These are phyloP conservation scores for Zootermopsis nevadensis DNA, from an alignment of 2,888 invertebrate genomes.

Conservation along the genomic window DNA sequence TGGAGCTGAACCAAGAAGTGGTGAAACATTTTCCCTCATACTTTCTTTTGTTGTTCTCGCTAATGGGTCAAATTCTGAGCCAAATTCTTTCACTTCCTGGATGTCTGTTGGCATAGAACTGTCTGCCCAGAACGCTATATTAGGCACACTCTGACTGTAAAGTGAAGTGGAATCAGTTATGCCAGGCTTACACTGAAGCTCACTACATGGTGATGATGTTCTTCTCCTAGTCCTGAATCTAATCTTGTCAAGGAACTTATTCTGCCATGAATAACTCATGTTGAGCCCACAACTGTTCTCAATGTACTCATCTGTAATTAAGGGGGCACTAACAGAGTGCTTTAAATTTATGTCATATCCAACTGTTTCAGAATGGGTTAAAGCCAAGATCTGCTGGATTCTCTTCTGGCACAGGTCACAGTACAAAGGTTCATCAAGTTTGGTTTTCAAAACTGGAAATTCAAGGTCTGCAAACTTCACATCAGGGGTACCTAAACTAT, in stretches of 20 bases:
- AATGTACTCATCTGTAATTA: neutral
- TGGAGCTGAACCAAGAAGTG: neutral
- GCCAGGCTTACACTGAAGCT: neutral
- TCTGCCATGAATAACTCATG: slow-evolving; percentile 17
- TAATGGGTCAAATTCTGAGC: neutral
- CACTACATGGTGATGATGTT: neutral
- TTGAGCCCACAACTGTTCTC: neutral
- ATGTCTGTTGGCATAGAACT: neutral
- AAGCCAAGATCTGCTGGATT: slow-evolving; percentile 1
- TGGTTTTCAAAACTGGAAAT: slow-evolving; percentile 12
- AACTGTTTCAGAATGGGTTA: neutral
- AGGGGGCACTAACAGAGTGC: slow-evolving; percentile 15
- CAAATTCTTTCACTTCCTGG: neutral
- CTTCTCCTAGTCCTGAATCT: neutral
- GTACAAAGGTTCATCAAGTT: slow-evolving; percentile 2
- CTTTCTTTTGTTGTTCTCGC: neutral
- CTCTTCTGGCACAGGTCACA: slow-evolving; percentile 21
- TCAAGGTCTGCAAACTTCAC: slow-evolving; percentile 17
- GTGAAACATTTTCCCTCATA: neutral
- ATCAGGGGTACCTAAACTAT: slow-evolving; percentile 30
- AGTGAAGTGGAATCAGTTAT: neutral
- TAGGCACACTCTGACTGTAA: slow-evolving; percentile 24
- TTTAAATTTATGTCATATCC: neutral
- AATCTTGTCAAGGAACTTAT: slow-evolving; percentile 17
- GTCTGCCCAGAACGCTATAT: neutral